Base-by-base conservation (phyloP, 2,888 invertebrate genomes). In the Willowsia nigromaculata region DNA sequence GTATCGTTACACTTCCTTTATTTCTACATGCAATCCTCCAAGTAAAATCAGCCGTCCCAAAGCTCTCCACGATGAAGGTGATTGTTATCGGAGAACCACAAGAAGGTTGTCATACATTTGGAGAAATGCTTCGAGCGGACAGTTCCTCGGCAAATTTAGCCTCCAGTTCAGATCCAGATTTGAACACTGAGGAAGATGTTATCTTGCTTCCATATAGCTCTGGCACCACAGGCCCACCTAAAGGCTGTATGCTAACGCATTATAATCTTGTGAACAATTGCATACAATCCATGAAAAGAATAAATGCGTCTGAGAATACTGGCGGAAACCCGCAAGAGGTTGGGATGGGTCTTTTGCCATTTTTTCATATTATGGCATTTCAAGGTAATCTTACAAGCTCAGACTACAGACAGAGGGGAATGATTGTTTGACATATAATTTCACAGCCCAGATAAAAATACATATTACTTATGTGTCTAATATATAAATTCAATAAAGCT, bases 361-460 rank as follows among this genome's bases (percentile, higher is more conserved):
- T 96, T 94, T 97, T 96, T 94, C 97, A 97, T 93, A 97, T 97
- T 90, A 97, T 96, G 93, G 97, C 97, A 0, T 96, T 96, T 93
- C 96, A 96, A n/a, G n/a, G n/a, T n/a, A n/a, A n/a, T n/a, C n/a
- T n/a, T n/a, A n/a, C n/a, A n/a, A n/a, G n/a, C n/a, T n/a, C n/a
- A n/a, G n/a, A n/a, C n/a, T n/a, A n/a, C n/a, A n/a, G n/a, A n/a
- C n/a, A n/a, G n/a, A n/a, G n/a, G n/a, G n/a, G n/a, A n/a, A n/a
- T n/a, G n/a, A n/a, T n/a, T n/a, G n/a, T n/a, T n/a, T n/a, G n/a
- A n/a, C n/a, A n/a, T n/a, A n/a, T n/a, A n/a, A n/a, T n/a, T n/a
- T n/a, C n/a, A n/a, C n/a, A n/a, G n/a, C n/a, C n/a, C n/a, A n/a
- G n/a, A n/a, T n/a, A n/a, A n/a, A n/a, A n/a, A n/a, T n/a, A n/a